phyloP scores from a whole-genome alignment of 2,113 vertebrate species.

The Chascanopsetta lugubris region DNA sequence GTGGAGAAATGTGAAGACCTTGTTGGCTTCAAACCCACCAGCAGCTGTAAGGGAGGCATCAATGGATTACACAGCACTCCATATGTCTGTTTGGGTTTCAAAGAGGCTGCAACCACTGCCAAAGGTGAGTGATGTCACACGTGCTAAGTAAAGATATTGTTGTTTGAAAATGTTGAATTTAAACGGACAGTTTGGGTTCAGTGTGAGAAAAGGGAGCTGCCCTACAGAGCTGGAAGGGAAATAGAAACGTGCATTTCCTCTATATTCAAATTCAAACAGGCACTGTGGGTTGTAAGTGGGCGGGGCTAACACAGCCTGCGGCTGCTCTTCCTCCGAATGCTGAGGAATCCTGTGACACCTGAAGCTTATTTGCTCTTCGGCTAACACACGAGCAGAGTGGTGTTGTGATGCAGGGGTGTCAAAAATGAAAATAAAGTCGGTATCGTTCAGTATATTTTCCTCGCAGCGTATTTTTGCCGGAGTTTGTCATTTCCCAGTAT shows the following conservation, averaged over 20 bases:
- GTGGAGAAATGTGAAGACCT: constrained; percentile 76
- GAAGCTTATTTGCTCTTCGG: background rate
- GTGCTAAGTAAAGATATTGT: too few relatives aligned
- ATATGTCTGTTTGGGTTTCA: constrained; percentile 93
- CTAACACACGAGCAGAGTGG: background rate
- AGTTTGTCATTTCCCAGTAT: background rate
- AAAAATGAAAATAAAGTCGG: background rate
- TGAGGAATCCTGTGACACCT: background rate
- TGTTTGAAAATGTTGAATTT: background rate
- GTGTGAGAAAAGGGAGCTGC: too few relatives aligned
- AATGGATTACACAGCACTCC: constrained; percentile 81
- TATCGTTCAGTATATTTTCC: background rate
- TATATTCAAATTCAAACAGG: constrained; percentile 47
- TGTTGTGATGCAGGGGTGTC: fast-evolving
- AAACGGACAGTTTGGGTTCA: background rate
- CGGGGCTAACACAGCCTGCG: constrained; percentile 38
- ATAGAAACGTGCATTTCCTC: constrained; percentile 14
- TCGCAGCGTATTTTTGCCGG: background rate
- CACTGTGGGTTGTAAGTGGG: constrained; percentile 30
- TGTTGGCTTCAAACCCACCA: constrained; percentile 79
- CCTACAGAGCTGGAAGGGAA: background rate
- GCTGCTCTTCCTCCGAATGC: background rate
- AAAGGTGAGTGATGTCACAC: constrained; percentile 89
- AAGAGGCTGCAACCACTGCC: constrained; percentile 88
- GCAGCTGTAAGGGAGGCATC: constrained; percentile 86